phyloP scores from a whole-genome alignment of 1,140 invertebrate genomes.

The Amyelois transitella region DNA sequence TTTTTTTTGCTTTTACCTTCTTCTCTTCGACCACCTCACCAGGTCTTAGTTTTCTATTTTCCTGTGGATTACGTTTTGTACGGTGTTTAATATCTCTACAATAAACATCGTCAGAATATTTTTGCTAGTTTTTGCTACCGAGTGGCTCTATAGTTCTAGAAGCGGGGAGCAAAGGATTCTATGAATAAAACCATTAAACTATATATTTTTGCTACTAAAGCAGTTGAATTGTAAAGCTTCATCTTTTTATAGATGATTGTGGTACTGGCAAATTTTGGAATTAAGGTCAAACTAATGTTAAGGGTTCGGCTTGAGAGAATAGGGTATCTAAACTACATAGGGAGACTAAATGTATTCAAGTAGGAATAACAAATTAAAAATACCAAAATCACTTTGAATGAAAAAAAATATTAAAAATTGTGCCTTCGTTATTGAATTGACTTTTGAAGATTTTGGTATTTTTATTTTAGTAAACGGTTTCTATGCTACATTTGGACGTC shows the following conservation, averaged over 20 bases:
- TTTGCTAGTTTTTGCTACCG: conserved; percentile 25
- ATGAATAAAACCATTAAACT: conserved; percentile 47
- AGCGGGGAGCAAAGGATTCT: conserved; percentile 57
- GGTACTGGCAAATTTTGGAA: conserved; percentile 41
- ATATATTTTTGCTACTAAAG: conserved; percentile 43
- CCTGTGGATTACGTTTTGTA: conserved; percentile 73
- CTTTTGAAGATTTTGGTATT: not conserved
- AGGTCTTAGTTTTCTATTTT: conserved; percentile 88
- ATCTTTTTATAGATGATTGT: conserved; percentile 33
- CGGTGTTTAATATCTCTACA: conserved; percentile 59
- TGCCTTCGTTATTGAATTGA: not conserved
- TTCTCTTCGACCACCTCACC: conserved; percentile 93
- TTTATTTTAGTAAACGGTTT: conserved; percentile 13
- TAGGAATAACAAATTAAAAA: not conserved
- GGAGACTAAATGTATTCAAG: not conserved
- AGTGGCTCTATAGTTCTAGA: conserved; percentile 37
- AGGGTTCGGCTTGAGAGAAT: conserved; percentile 70
- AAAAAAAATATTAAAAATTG: not conserved
- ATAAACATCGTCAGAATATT: conserved; percentile 25
- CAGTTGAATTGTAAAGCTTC: conserved; percentile 44
- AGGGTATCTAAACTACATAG: conserved; percentile 48
- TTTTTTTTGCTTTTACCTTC: conserved; percentile 94
- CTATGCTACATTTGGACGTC: conserved; percentile 42
- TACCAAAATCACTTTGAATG: not conserved
- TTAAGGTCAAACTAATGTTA: conserved; percentile 54